phyloP scores from a whole-genome alignment of 2,113 vertebrate species.

The Apodemus sylvaticus region DNA sequence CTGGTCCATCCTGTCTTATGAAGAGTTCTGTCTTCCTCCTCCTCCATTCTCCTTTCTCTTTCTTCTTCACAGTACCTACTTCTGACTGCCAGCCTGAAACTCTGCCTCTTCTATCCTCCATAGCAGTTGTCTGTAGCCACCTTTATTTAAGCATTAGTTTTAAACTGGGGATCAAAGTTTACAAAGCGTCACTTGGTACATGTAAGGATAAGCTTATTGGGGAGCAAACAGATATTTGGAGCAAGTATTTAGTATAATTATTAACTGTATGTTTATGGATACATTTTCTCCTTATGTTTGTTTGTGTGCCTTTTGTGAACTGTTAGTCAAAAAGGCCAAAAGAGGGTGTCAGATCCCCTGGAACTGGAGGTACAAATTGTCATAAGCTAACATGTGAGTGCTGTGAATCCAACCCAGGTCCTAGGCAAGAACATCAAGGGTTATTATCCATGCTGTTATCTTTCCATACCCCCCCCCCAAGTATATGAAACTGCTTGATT shows the following conservation, averaged over 20 bases:
- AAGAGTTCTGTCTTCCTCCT: no score
- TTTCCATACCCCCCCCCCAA: not conserved
- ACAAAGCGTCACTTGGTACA: no score
- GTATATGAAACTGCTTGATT: not conserved
- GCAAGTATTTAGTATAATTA: not conserved
- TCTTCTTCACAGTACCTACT: no score
- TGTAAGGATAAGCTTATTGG: no score
- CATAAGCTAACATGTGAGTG: not conserved
- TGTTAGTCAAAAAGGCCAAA: not conserved
- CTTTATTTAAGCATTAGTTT: no score
- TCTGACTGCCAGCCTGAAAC: no score
- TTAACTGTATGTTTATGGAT: not conserved
- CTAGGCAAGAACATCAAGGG: not conserved
- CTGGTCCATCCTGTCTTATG: no score
- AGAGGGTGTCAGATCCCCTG: not conserved
- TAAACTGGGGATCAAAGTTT: no score
- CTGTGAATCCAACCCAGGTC: not conserved
- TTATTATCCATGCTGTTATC: not conserved
- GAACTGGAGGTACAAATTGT: not conserved
- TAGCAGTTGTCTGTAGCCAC: no score
- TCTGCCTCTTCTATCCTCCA: no score
- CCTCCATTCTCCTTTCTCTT: no score
- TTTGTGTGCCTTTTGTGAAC: not conserved
- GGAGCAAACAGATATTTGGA: no score
- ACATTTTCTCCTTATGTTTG: not conserved